Evolutionary conservation across 2,888 invertebrate species (phyloP), one percentile per base, ranked within the genome.

Genomic region (Dioctria rufipes): DNA sequence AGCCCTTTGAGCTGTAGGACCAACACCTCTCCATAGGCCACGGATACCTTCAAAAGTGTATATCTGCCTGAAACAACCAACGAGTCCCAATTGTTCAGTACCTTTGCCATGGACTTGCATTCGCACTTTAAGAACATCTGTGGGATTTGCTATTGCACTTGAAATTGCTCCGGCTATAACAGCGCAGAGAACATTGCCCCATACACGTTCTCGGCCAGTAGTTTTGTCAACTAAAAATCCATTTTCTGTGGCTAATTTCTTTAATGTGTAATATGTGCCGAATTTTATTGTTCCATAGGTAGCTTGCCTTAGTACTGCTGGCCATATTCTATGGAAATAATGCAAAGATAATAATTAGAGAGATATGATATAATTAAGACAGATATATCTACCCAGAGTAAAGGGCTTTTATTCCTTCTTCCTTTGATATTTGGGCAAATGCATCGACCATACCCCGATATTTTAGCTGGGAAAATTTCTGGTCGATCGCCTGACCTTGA

Each of bases 221-320:
- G 90, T 86, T n/a, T 86, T 85, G 83, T 89, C 87, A 3, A 86
- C 84, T 6, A 89, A 86, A 9, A 88, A 81, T 0, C 91, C 91
- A 83, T 91, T 89, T 86, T 92, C 90, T 9, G 92, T 91, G 60
- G 95, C 87, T 82, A 92, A 88, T 86, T 93, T 91, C 89, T 98
- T 97, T 84, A 98, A 89, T 2, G 96, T 94, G 88, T 98, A 97
- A 89, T 98, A 98, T 9, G 97, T 95, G 84, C 98, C 98, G 88
- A 98, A 98, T 90, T 98, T 98, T 83, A 98, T 96, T 51, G 98
- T 98, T 85, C 98, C 98, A 90, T 98, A 98, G 58, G 96, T 97
- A 46, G 97, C 95, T 89, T 98, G 98, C 3, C 98, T 92, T 80
- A 98, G 90, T 78, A 98, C 93, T 63, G 98, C 98, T 75, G 98